phyloP scores from a whole-genome alignment of 1,140 invertebrate species.

The Semibalanus balanoides region DNA sequence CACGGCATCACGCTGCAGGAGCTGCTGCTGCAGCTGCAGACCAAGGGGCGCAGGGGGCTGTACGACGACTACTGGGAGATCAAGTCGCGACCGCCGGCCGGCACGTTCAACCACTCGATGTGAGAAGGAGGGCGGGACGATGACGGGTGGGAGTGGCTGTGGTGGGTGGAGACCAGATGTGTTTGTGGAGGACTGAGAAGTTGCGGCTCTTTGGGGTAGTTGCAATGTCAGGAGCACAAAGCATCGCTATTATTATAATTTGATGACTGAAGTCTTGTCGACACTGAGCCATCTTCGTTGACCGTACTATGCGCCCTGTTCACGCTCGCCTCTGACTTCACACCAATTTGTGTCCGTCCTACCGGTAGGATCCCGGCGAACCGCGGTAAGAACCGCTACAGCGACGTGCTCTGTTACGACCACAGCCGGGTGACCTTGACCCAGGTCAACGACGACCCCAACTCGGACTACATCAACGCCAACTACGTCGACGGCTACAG shows the following conservation, averaged over 20 bases:
- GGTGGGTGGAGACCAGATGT: too few relatives aligned
- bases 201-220: too few relatives aligned
- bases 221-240: too few relatives aligned
- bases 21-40: constrained; percentile 57
- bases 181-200: too few relatives aligned
- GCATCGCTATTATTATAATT: too few relatives aligned
- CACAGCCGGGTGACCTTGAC: constrained; percentile 74
- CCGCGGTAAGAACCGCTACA: constrained; percentile 84
- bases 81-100: constrained; percentile 59
- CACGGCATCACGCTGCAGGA: constrained; percentile 52
- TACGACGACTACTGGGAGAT: constrained; percentile 72
- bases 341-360: too few relatives aligned
- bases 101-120: constrained; percentile 62
- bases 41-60: constrained; percentile 59
- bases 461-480: constrained; percentile 90
- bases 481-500: constrained; percentile 97
- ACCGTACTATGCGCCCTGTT: too few relatives aligned
- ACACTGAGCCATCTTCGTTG: too few relatives aligned
- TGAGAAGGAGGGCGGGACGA: constrained; percentile 17
- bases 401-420: constrained; percentile 90
- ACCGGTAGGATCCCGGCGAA: constrained; percentile 36
- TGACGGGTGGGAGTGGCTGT: too few relatives aligned
- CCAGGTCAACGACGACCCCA: constrained; percentile 49
- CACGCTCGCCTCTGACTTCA: too few relatives aligned
- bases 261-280: too few relatives aligned